Base-by-base conservation (phyloP, 1,140 invertebrate species). In the Penaeus indicus region DNA sequence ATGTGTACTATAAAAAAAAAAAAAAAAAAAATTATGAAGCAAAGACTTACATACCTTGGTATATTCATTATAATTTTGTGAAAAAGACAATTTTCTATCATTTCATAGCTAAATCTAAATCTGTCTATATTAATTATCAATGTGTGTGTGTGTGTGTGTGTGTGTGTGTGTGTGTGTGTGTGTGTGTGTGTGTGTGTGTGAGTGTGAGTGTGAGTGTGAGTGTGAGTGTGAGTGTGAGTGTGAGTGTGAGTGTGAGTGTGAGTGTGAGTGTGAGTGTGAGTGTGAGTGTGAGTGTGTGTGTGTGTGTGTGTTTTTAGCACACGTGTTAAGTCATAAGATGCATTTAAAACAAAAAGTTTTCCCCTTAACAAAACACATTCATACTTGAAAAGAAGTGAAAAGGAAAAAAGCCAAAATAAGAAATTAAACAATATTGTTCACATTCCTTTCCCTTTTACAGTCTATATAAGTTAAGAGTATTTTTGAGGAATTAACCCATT, bases 81-180 rank as follows among this genome's bases (percentile, higher is more conserved):
- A 72, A 72, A 18, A n/a, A 27, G 8, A 25, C 32, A 69, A 11
- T 25, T 69, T 72, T 25, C 22, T 32, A 16, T 0, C n/a, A 25
- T 27, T 25, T 16, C 32, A 32, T 3, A 72, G n/a, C 25, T 16
- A 72, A 72, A 67, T 67, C 0, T 25, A 25, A 18, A 72, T 72
- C 13, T 72, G 21, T 25, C 11, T 25, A 72, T 72, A 72, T 72
- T 13, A 4, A 72, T 72, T 72, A 72, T 25, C 11, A 18, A n/a
- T 72, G n/a, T 72, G n/a, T 72, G n/a, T 72, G n/a, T 72, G n/a
- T 72, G n/a, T 72, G n/a, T 72, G 32, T 72, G n/a, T 72, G n/a
- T 72, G n/a, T 72, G n/a, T 72, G n/a, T 72, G 32, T 72, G n/a
- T 72, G n/a, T 72, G n/a, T 72, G 1, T 72, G n/a, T 72, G 1